phyloP scores from a whole-genome alignment of 2,113 vertebrate genomes.

The Bos taurus region DNA sequence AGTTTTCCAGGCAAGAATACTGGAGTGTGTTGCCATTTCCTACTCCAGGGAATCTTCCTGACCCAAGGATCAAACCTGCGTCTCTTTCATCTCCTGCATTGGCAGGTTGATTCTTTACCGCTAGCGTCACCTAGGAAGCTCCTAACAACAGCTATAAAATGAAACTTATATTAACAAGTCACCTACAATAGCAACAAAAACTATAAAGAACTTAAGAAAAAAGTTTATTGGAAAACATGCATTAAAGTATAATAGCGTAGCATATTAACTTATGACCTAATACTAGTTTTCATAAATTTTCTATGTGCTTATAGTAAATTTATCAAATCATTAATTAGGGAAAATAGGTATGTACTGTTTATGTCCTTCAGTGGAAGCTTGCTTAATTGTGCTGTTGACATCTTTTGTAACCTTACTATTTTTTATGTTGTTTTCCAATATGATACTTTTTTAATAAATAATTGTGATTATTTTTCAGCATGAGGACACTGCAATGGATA shows the following conservation, averaged over 20 bases:
- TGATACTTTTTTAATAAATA: neutral
- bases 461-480: neutral
- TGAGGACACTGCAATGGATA: neutral
- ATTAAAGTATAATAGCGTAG: neutral
- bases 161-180: neutral
- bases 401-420: neutral
- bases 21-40: neutral
- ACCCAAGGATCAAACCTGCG: accelerated
- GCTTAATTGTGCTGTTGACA: neutral
- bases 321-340: neutral
- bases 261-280: neutral
- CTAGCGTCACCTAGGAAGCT: neutral
- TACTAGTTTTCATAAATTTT: neutral
- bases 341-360: neutral
- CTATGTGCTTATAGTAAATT: neutral
- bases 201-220: neutral
- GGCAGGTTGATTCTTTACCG: neutral
- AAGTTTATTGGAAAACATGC: neutral
- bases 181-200: neutral
- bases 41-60: neutral
- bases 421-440: neutral
- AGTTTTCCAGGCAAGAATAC: neutral
- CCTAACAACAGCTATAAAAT: neutral
- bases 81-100: neutral
- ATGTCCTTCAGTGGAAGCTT: neutral